A percentile compares a stretch with the other conserved stretches of the same genome.
Conservation (phyloP, 2,888 invertebrate genomes). For the Pandemis heparana region DNA sequence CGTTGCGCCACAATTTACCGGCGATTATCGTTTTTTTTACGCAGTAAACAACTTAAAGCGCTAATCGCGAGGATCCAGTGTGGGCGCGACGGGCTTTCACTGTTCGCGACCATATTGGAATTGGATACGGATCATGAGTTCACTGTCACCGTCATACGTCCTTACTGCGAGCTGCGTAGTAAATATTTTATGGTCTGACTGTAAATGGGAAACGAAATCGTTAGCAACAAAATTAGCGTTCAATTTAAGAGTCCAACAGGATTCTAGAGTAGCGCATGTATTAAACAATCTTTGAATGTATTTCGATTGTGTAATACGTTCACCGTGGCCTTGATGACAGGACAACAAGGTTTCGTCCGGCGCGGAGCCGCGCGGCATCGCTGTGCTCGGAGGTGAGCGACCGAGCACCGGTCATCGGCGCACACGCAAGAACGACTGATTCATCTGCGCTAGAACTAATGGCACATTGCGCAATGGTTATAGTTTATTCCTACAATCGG, state of each 20-base stretch:
- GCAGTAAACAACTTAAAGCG: conserved; percentile 40
- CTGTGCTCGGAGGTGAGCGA: conserved; percentile 71
- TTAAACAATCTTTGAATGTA: background rate
- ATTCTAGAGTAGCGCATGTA: background rate
- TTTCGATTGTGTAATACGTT: conserved; percentile 8
- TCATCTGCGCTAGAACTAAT: conserved; percentile 45
- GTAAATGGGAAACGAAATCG: conserved; percentile 1
- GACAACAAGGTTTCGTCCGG: conserved; percentile 15
- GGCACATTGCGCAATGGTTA: conserved; percentile 37
- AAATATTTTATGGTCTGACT: conserved; percentile 11
- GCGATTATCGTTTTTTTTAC: conserved; percentile 42
- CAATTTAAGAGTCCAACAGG: background rate
- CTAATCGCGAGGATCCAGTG: conserved; percentile 41
- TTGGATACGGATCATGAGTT: conserved; percentile 21
- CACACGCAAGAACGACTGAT: conserved; percentile 51
- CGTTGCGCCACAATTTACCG: conserved; percentile 37
- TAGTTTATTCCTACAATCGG: background rate
- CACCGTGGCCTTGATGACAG: conserved; percentile 19
- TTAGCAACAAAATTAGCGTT: background rate
- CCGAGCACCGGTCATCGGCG: conserved; percentile 75
- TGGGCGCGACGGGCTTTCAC: conserved; percentile 45
- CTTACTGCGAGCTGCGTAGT: conserved; percentile 6
- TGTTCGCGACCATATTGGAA: conserved; percentile 24
- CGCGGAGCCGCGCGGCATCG: conserved; percentile 31
- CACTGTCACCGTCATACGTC: conserved; percentile 9